Conservation (phyloP, 2,797 vertebrate genomes). For the Columba guinea region DNA sequence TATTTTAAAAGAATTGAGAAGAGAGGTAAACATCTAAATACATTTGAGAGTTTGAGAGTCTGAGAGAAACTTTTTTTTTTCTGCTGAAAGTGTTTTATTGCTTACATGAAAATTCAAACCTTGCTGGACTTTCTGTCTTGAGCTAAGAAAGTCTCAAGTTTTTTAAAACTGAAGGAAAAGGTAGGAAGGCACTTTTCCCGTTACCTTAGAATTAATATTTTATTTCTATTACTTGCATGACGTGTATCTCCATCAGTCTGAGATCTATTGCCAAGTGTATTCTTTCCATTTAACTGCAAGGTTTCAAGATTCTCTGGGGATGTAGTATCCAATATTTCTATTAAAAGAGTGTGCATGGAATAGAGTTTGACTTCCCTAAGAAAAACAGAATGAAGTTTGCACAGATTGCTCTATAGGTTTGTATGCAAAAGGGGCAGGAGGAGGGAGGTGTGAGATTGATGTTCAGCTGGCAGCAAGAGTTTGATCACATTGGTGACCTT, state of each 20-base stretch:
- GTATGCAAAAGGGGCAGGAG: background rate
- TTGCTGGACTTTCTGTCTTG: background rate
- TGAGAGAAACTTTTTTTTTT: background rate
- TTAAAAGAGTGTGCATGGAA: conserved; percentile 10
- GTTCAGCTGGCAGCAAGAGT: background rate
- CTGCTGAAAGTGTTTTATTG: background rate
- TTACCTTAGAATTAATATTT: conserved; percentile 64
- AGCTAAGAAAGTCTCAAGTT: background rate
- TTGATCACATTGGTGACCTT: background rate
- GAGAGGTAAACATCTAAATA: background rate
- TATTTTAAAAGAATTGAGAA: background rate
- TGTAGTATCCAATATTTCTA: conserved; percentile 51
- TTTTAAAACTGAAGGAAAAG: conserved; percentile 33
- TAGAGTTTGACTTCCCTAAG: conserved; percentile 18
- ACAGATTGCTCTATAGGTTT: background rate
- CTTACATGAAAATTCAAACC: background rate
- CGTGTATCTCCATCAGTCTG: conserved; percentile 29
- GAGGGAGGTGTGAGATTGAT: background rate
- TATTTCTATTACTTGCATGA: conserved; percentile 55
- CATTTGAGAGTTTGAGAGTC: background rate
- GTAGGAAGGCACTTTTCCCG: conserved; percentile 4
- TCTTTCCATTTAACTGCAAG: conserved; percentile 57
- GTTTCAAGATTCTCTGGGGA: conserved; percentile 51
- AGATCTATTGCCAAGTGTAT: conserved; percentile 45
- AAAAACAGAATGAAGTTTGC: background rate